A percentile compares a stretch with the other conserved stretches of the same genome.
phyloP scores from a whole-genome alignment of 2,888 invertebrate genomes.

The Cylloceria caligata region DNA sequence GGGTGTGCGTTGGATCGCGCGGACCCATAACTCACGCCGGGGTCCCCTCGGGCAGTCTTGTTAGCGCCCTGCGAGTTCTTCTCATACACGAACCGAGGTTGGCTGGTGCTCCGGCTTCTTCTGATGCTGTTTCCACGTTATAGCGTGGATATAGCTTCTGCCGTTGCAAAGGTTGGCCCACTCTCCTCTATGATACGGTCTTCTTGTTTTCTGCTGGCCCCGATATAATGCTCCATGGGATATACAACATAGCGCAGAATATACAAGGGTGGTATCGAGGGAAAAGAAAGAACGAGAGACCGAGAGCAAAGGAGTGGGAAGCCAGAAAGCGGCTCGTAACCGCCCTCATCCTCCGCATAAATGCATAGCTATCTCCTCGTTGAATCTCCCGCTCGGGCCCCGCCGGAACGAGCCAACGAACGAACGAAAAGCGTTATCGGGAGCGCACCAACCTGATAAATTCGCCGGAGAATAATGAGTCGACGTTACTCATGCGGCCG shows the following conservation, averaged over 20 bases:
- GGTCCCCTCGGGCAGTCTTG: slow-evolving; percentile 80
- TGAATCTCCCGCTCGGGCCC: slow-evolving; percentile 73
- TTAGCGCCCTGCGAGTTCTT: slow-evolving; percentile 77
- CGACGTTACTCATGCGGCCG: slow-evolving; percentile 80
- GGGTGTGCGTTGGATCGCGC: slow-evolving; percentile 69
- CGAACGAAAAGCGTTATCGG: slow-evolving; percentile 81
- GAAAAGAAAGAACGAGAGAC: slow-evolving; percentile 36
- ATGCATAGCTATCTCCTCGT: slow-evolving; percentile 79
- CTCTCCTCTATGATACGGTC: slow-evolving; percentile 76
- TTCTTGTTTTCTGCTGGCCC: slow-evolving; percentile 44
- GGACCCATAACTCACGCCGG: slow-evolving; percentile 81
- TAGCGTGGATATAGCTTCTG: slow-evolving; percentile 35
- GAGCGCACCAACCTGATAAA: slow-evolving; percentile 80
- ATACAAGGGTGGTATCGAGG: slow-evolving; percentile 52
- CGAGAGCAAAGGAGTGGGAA: slow-evolving; percentile 52
- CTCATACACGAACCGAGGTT: slow-evolving; percentile 56
- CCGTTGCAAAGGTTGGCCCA: slow-evolving; percentile 21
- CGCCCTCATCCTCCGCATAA: slow-evolving; percentile 73
- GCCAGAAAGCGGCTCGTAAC: slow-evolving; percentile 58
- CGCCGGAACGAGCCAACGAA: slow-evolving; percentile 71
- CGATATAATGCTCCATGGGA: slow-evolving; percentile 64
- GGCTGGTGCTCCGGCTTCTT: slow-evolving; percentile 24
- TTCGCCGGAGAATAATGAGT: slow-evolving; percentile 82
- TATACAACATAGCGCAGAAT: slow-evolving; percentile 23
- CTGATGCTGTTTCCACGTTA: slow-evolving; percentile 30